Base-by-base conservation (phyloP, 2,888 invertebrate species). In the Steinernema carpocapsae region DNA sequence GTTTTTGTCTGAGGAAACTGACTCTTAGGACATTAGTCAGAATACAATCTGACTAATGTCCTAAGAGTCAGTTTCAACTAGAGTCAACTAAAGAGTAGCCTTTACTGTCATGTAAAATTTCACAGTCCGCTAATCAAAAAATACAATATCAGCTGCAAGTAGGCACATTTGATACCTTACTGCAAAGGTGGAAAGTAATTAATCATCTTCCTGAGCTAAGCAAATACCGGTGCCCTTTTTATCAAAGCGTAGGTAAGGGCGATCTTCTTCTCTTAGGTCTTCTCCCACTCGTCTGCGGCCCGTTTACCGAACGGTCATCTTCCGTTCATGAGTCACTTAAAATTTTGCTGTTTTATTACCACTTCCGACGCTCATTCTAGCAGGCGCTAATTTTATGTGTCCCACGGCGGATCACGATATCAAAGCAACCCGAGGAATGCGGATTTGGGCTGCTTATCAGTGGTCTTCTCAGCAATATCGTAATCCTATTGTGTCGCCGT, bases 401-500 rank as follows among this genome's bases (percentile, higher is more conserved):
- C 24, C 19, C 1, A 1, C 52, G 1, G 19, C 12, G 52, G 48
- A 17, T 48, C 37, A 37, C 37, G 37, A 37, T 37, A 64, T 64
- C 32, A 37, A 26, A 26, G 26, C 56, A 26, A 22, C 7, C n/a
- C 48, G 26, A 64, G 64, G 64, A 64, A 64, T 64, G 64, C 64
- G 64, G 64, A 64, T 64, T 32, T 32, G 64, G 64, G 29, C 29
- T 32, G 19, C 64, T 64, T 64, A 64, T 64, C 64, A 64, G 29
- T 64, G 32, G 64, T 32, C 17, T 4, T n/a, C 64, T 64, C 29
- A 26, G 64, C 64, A 64, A 64, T 64, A 64, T 64, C 64, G 64
- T 64, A 64, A 64, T 64, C 64, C 64, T 32, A 64, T 64, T 64
- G 64, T 64, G 64, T 64, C 64, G n/a, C n/a, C n/a, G 64, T 64